A percentile compares a stretch with the other conserved stretches of the same genome.
phyloP scores from a whole-genome alignment of 2,888 invertebrate species.

The Drosophila dives region DNA sequence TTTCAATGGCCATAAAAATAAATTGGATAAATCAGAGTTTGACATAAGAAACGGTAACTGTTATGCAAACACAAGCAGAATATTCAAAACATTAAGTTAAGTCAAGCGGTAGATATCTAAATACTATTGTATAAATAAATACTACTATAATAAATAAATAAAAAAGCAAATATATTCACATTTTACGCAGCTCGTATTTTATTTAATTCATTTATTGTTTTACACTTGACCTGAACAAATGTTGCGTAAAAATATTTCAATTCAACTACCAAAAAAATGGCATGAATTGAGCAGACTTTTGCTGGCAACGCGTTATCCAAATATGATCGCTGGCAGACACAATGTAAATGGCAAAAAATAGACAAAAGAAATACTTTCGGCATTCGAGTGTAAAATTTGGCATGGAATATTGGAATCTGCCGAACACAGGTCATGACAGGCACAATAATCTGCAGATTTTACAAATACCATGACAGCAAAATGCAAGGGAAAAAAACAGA shows the following conservation, averaged over 20 bases:
- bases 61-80: background rate
- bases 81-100: background rate
- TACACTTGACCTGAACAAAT: conserved; percentile 1
- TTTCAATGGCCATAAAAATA: background rate
- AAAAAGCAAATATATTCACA: background rate
- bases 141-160: background rate
- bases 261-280: background rate
- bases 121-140: background rate
- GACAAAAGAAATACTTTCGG: conserved; percentile 5
- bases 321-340: background rate
- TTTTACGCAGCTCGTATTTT: background rate
- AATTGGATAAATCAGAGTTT: background rate
- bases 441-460: conserved; percentile 61
- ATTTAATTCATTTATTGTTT: background rate
- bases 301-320: background rate
- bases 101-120: background rate
- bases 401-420: conserved; percentile 34
- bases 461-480: conserved; percentile 40
- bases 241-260: background rate
- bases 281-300: background rate
- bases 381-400: conserved; percentile 46
- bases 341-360: background rate
- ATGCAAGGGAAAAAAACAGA: conserved; percentile 31
- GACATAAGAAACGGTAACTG: background rate
- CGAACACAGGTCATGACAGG: conserved; percentile 42